These are phyloP conservation scores for Caenorhabditis imperialis DNA, from an alignment of 2,888 invertebrate genomes.

Conservation along the genomic window DNA sequence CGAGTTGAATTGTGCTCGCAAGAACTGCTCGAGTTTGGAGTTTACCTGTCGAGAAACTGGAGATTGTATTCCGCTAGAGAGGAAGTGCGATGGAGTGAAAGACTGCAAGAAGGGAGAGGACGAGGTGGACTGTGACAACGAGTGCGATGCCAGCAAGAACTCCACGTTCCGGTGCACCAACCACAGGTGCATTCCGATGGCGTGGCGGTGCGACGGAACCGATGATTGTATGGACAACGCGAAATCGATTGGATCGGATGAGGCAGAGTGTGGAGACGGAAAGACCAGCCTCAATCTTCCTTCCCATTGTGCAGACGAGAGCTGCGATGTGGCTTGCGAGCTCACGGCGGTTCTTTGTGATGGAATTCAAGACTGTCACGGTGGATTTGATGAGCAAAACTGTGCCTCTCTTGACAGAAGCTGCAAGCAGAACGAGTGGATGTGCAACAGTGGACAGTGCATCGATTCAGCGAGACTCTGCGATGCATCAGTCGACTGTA, in stretches of 20 bases:
- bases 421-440: conserved; percentile 43
- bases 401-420: conserved; percentile 79
- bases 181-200: conserved; percentile 81
- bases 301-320: conserved; percentile 25
- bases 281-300: conserved; percentile 27
- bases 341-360: conserved; percentile 80
- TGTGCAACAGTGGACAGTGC: conserved; percentile 79
- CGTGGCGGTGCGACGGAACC: conserved; percentile 86
- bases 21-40: conserved; percentile 24
- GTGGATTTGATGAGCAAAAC: conserved; percentile 83
- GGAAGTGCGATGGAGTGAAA: conserved; percentile 84
- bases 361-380: conserved; percentile 81
- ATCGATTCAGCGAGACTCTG: conserved; percentile 84
- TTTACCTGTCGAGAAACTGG: conserved; percentile 42
- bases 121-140: conserved; percentile 53
- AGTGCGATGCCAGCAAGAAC: conserved; percentile 38
- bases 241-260: conserved; percentile 79
- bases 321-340: conserved; percentile 46
- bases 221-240: conserved; percentile 86
- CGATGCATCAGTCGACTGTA: conserved; percentile 85
- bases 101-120: conserved; percentile 82
- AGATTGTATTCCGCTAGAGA: conserved; percentile 53
- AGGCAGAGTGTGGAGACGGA: conserved; percentile 62
- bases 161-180: conserved; percentile 59
- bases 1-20: conserved; percentile 54